A percentile compares a stretch with the other conserved stretches of the same genome.
Evolutionary conservation across 2,113 vertebrate species (phyloP).

Genomic region (Coptodon rendalli): DNA sequence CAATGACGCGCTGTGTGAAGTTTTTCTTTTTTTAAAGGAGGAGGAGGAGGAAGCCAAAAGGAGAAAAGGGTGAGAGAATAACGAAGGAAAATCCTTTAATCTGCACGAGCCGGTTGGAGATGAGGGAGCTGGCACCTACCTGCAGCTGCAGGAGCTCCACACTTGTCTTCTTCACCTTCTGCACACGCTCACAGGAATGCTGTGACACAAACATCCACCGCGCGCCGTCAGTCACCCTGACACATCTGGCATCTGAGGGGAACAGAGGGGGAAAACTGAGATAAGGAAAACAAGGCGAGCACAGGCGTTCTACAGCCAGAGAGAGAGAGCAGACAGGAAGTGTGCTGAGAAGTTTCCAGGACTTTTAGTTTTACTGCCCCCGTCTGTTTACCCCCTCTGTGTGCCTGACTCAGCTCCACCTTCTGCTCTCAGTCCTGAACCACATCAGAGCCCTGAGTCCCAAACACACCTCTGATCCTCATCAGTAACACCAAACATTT

Average conservation of each 20-base stretch:
- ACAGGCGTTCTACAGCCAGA: conserved; percentile 39
- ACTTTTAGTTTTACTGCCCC: conserved; percentile 64
- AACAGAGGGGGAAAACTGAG: not conserved
- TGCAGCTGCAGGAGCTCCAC: conserved; percentile 41
- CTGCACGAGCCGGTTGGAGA: not conserved
- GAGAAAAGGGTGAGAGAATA: not conserved
- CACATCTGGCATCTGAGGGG: not conserved
- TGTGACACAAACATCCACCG: not conserved
- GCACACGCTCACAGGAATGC: conserved; percentile 37
- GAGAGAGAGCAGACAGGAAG: conserved; percentile 71
- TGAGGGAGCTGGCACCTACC: conserved; percentile 46
- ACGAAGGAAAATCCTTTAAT: not conserved
- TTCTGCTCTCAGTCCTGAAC: not conserved
- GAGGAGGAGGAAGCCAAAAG: not conserved
- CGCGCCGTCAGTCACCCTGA: not conserved
- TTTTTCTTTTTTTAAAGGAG: not conserved
- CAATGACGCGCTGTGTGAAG: not conserved
- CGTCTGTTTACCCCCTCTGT: not conserved
- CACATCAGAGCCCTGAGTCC: not conserved
- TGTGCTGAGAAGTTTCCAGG: conserved; percentile 59
- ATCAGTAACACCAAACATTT: not conserved
- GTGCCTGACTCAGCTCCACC: not conserved
- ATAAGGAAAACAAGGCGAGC: conserved; percentile 17
- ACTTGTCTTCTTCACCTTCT: conserved; percentile 31
- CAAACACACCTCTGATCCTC: not conserved